Evolutionary conservation across 2,113 vertebrate species (phyloP).

Genomic region (Neogobius melanostomus): DNA sequence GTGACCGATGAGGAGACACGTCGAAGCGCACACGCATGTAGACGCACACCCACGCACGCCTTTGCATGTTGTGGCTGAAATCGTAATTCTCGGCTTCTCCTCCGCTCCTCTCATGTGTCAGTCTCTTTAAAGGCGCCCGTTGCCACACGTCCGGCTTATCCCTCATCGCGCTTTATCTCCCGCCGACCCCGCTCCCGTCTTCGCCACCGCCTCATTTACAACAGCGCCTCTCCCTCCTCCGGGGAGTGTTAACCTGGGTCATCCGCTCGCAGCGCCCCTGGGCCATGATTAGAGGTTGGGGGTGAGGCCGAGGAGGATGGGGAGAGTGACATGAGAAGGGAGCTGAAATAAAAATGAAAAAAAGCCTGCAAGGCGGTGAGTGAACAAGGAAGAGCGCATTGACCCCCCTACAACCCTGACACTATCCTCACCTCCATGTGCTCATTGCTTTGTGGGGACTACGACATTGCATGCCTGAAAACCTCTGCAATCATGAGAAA

Average conservation of each 20-base stretch:
- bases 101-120: conserved; percentile 53
- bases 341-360: background rate
- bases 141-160: conserved; percentile 38
- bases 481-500: background rate
- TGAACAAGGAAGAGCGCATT: conserved; percentile 29
- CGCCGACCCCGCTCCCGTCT: conserved; percentile 56
- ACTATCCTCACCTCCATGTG: background rate
- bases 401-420: conserved; percentile 44
- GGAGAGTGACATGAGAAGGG: conserved; percentile 18
- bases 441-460: background rate
- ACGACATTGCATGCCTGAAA: background rate
- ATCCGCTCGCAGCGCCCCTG: conserved; percentile 46
- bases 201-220: conserved; percentile 72
- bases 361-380: conserved; percentile 2
- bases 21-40: background rate
- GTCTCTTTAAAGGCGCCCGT: conserved; percentile 50
- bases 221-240: conserved; percentile 47
- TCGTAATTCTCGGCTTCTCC: conserved; percentile 41
- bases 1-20: conserved; percentile 33
- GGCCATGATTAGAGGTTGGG: conserved; percentile 64
- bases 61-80: conserved; percentile 46
- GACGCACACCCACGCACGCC: conserved; percentile 16
- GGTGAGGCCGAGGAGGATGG: conserved; percentile 7
- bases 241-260: conserved; percentile 71
- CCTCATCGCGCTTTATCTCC: conserved; percentile 65